phyloP scores from a whole-genome alignment of 2,113 vertebrate genomes.

The Propithecus coquereli region DNA sequence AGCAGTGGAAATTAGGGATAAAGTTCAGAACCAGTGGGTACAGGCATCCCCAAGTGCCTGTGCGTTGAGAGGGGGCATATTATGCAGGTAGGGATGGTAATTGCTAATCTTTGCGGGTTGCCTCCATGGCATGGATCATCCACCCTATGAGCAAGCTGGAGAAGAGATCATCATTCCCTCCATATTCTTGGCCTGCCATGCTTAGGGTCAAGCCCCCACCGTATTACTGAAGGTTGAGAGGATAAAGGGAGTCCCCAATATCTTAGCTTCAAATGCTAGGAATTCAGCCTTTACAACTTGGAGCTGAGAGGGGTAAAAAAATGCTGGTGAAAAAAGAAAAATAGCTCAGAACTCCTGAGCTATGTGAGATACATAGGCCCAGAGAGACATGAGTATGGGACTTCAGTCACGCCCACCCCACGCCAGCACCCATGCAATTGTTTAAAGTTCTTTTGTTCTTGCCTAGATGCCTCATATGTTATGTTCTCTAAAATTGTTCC shows the following conservation, averaged over 20 bases:
- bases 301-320: not conserved
- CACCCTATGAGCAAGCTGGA: not conserved
- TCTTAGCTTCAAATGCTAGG: not conserved
- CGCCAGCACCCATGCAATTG: too few relatives aligned
- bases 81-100: not conserved
- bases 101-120: not conserved
- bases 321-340: not conserved
- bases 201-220: not conserved
- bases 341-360: too few relatives aligned
- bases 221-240: accelerated
- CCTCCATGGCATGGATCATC: not conserved
- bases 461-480: too few relatives aligned
- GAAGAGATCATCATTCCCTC: not conserved
- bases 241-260: not conserved
- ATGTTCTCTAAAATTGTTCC: too few relatives aligned
- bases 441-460: too few relatives aligned
- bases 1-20: not conserved
- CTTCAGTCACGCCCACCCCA: too few relatives aligned
- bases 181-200: not conserved
- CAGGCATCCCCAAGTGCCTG: not conserved
- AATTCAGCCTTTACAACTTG: not conserved
- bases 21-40: not conserved
- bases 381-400: too few relatives aligned
- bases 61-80: not conserved
- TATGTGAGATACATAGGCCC: too few relatives aligned